Evolutionary conservation across 2,797 vertebrate species (phyloP).

Genomic region (Rhinatrema bivittatum): DNA sequence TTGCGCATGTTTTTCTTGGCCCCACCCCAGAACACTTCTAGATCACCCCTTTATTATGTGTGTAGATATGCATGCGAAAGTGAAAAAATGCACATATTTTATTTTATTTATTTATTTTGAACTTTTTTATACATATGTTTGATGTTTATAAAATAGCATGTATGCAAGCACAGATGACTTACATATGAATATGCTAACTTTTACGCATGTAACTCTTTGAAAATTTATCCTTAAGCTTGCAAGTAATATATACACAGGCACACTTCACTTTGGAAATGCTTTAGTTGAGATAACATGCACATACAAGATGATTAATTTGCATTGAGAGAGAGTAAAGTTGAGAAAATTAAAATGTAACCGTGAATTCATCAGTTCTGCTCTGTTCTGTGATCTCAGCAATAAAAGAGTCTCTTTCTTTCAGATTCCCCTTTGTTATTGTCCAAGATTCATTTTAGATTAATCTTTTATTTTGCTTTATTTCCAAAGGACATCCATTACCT

Average conservation of each 20-base stretch:
- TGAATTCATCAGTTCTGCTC: conserved; percentile 38
- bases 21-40: too few species aligned
- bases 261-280: conserved; percentile 16
- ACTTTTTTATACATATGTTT: background rate
- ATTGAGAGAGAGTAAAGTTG: conserved; percentile 26
- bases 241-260: conserved; percentile 10
- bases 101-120: too few species aligned
- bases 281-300: conserved; percentile 13
- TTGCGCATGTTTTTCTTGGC: too few species aligned
- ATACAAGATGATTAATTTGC: conserved; percentile 36
- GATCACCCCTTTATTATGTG: too few species aligned
- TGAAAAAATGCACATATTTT: too few species aligned
- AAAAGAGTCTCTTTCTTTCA: conserved; percentile 45
- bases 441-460: conserved; percentile 82
- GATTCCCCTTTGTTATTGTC: conserved; percentile 53
- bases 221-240: conserved; percentile 6
- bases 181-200: too few species aligned
- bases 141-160: background rate
- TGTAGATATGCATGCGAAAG: too few species aligned
- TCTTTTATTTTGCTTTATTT: conserved; percentile 83
- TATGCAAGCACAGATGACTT: too few species aligned
- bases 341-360: conserved; percentile 48
- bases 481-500: conserved; percentile 98
- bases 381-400: conserved; percentile 51
- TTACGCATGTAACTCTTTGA: too few species aligned